Base-by-base conservation (phyloP, 2,113 vertebrate genomes). In the Ascaphus truei region DNA sequence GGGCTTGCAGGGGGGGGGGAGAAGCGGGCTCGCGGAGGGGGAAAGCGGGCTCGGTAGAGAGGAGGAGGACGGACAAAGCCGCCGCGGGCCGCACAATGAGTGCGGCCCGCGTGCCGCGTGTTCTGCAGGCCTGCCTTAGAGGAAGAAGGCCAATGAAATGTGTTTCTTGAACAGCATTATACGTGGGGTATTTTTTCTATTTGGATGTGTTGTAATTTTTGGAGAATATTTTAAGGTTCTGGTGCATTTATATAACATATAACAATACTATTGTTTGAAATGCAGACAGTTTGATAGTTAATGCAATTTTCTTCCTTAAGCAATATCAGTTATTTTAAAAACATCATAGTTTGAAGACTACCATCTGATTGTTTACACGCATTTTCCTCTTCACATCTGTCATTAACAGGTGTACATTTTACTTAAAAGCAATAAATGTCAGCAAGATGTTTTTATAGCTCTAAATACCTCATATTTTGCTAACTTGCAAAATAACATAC, bases 331-430 rank as follows among this genome's bases (percentile, higher is more conserved):
- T 20, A 47, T 22, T 47, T 47, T 20, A 16, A 33, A 31, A 45
- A 20, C 34, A 30, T 29, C 22, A 34, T 56, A 55, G 45, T 56
- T 31, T 56, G 34, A 53, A 34, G 12, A 12, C 3, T 22, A 8
- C 63, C 67, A 52, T 71, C 67, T 71, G 67, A 71, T 15, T 71
- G 31, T 71, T 71, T 71, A 61, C 36, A 23, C 2, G 37, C 15
- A 50, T 30, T 39, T 51, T 26, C 31, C 25, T 22, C 23, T 6
- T 29, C 58, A 47, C 20, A 25, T 59, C 65, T 68, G 53, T n/a
- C 26, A 59, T 1, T 8, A 60, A 7, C 56, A 61, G 56, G 67
- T 61, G 67, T 22, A 39, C 10, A 23, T 25, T 37, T 34, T 25
- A 51, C 22, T 18, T 36, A n/a, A 39, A 61, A 61, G 33, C 33